Conservation (phyloP, 2,113 vertebrate species). For the Pipra filicauda region DNA sequence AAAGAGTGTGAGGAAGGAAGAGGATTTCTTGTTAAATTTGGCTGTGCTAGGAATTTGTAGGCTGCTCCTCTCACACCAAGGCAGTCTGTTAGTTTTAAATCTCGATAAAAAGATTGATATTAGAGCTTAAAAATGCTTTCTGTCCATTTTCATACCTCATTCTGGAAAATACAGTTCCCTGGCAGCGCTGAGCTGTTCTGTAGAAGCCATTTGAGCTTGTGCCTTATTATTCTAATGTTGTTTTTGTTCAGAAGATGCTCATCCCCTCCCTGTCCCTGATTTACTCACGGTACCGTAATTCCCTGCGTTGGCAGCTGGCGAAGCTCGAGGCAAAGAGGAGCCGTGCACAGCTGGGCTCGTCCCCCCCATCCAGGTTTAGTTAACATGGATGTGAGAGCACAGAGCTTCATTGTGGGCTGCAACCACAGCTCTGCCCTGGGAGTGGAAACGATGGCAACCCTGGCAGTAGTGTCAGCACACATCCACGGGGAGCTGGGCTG, state of each 20-base stretch:
- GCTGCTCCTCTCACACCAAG: not conserved
- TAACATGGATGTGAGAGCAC: not conserved
- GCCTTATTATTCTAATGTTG: not conserved
- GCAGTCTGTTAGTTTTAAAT: not conserved
- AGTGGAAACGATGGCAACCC: not conserved
- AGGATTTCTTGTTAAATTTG: not conserved
- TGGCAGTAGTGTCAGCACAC: not conserved
- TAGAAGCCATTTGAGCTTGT: not conserved
- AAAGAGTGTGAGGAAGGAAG: not conserved
- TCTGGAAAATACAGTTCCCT: not conserved
- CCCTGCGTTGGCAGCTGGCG: not conserved
- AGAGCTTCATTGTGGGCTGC: not conserved
- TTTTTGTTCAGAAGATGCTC: not conserved
- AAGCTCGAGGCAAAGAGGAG: not conserved
- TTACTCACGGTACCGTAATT: not conserved
- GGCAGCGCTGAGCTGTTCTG: not conserved
- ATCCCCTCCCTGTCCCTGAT: not conserved
- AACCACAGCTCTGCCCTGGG: not conserved
- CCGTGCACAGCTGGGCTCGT: not conserved
- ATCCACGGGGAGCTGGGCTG: not conserved
- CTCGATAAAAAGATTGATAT: not conserved
- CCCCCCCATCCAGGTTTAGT: not conserved
- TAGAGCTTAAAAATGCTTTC: not conserved
- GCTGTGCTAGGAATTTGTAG: not conserved
- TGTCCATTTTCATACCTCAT: not conserved